Base-by-base conservation (phyloP, 2,113 vertebrate genomes). In the Rutilus rutilus region DNA sequence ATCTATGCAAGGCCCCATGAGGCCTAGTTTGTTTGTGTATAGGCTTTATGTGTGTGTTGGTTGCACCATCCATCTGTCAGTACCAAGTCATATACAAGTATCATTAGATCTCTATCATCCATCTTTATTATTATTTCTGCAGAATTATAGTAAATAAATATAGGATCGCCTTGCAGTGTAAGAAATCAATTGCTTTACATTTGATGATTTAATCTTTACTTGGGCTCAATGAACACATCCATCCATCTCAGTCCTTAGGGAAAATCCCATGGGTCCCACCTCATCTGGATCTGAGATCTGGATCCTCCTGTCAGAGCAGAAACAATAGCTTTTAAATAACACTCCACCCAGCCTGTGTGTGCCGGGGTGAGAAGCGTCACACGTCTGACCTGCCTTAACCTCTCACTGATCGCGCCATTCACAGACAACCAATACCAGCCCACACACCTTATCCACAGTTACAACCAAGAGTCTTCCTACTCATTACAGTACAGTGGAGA, bases 401-500 rank as follows among this genome's bases (percentile, higher is more conserved):
- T 82, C 62, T 50, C 62, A 52, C 60, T 82, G 9, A 67, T 81
- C 25, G 27, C 4, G 1, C 62, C 79, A 69, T 82, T 67, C 79
- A 82, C 45, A 82, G 50, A 52, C 45, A 69, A 52, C 42, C 62
- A 82, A 69, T 67, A 67, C 45, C 62, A 69, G 45, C 80, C 80
- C 80, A 82, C 80, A 69, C 45, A 64, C n/a, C 47, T 64, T 25
- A 80, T 27, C 59, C 59, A 39, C 77, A 30, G 59, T 79, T 62
- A 36, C 78, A 64, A 80, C 59, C 36, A 47, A 45, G 45, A 65
- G n/a, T 36, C 42, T 82, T 69, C 62, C 80, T n/a, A 82, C 80
- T 69, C 80, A 69, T 36, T 69, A 82, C 45, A 82, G 80, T 82
- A 82, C 25, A 82, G 64, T 69, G 62, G 62, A 82, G 80, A 82